These are phyloP conservation scores for Malurus leucopterus DNA, from an alignment of 2,797 vertebrate species.

Conservation along the genomic window DNA sequence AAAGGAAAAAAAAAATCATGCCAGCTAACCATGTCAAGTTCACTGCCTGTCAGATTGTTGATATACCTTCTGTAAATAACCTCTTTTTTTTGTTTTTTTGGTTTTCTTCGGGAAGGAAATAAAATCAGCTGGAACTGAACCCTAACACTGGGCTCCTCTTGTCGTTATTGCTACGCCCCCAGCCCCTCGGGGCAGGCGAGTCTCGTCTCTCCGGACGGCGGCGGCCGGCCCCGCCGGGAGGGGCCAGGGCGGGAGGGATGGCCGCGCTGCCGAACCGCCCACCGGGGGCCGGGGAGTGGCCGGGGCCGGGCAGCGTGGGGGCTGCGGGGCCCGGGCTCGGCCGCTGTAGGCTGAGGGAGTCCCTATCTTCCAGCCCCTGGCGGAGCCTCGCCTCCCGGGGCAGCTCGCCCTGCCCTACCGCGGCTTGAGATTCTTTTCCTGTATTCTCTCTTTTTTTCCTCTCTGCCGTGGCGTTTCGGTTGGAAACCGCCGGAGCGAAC, in stretches of 20 bases:
- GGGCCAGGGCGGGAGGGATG: background rate
- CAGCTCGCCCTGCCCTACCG: background rate
- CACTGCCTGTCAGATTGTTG: constrained; percentile 99
- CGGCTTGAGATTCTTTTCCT: background rate
- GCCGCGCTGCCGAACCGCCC: background rate
- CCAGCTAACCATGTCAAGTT: constrained; percentile 97
- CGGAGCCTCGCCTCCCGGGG: no score
- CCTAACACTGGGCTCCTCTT: constrained; percentile 74
- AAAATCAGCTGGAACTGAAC: constrained; percentile 99
- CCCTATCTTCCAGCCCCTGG: no score
- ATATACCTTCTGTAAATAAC: constrained; percentile 99
- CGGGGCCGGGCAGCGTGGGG: background rate
- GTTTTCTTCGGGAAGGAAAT: constrained; percentile 94
- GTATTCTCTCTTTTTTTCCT: background rate
- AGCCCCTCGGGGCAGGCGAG: background rate
- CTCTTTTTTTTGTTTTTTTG: constrained; percentile 9
- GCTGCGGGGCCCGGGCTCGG: background rate
- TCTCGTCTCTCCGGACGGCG: background rate
- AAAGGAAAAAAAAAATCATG: constrained; percentile 76
- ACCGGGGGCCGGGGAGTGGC: background rate
- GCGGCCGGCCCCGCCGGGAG: background rate
- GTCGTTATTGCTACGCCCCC: constrained; percentile 54
- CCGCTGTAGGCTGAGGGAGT: no score
- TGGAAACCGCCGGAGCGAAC: background rate
- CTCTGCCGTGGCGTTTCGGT: background rate